Percentiles rank a stretch among this genome's conserved stretches.
Evolutionary conservation across 2,797 vertebrate species (phyloP).

Genomic region (Rallus crepitans): DNA sequence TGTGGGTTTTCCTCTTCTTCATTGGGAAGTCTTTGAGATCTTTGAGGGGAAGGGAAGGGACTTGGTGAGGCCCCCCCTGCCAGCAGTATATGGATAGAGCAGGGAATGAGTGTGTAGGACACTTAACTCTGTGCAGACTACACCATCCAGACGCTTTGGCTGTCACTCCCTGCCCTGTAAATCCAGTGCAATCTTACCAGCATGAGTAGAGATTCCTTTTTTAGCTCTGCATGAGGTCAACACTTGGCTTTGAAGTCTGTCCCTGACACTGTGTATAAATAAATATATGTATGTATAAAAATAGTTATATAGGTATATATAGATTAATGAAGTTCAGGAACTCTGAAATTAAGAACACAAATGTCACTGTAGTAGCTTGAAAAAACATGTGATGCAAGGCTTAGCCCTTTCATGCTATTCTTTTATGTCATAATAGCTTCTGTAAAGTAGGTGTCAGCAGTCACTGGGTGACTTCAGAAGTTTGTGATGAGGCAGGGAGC

Average conservation of each 20-base stretch:
- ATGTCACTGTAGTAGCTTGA: not conserved
- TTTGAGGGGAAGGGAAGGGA: not conserved
- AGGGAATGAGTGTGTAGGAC: not conserved
- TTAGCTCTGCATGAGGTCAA: not conserved
- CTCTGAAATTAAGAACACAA: not conserved
- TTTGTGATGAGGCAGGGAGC: not conserved
- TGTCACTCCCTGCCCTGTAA: not conserved
- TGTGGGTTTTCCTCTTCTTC: not conserved
- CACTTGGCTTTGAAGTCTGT: not conserved
- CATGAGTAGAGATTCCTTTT: conserved; percentile 15
- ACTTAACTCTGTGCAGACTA: not conserved
- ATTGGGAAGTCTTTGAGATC: not conserved
- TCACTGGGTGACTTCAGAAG: not conserved
- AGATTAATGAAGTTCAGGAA: not conserved
- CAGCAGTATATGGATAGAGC: not conserved
- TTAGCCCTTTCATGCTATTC: not conserved
- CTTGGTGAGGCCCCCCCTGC: not conserved
- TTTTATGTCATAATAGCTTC: not conserved
- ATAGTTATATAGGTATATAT: not conserved
- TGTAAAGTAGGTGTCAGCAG: not conserved
- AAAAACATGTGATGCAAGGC: not conserved
- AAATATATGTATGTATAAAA: not conserved
- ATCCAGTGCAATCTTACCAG: not conserved
- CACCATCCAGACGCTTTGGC: not conserved
- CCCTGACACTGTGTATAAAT: not conserved